phyloP scores from a whole-genome alignment of 2,888 invertebrate species.

The Rutpela maculata region DNA sequence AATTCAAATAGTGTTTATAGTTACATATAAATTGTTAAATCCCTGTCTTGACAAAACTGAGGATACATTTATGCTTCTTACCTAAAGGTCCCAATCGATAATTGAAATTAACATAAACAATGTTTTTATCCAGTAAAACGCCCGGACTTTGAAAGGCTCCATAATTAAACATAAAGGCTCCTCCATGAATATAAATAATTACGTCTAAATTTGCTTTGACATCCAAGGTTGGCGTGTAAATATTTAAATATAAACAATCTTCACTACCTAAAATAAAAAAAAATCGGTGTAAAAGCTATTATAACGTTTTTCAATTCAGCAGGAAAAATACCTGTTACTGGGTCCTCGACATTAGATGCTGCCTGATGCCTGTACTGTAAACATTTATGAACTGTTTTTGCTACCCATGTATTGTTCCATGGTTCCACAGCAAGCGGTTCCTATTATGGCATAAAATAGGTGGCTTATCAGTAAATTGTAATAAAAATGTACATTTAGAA shows the following conservation, averaged over 20 bases:
- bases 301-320: too few relatives aligned
- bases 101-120: constrained; percentile 82
- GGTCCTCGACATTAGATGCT: not conserved
- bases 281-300: too few relatives aligned
- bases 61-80: constrained; percentile 35
- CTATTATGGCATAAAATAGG: constrained; percentile 12
- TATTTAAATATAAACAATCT: constrained; percentile 82
- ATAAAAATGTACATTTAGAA: too few relatives aligned
- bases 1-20: too few relatives aligned
- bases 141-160: constrained; percentile 76
- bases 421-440: constrained; percentile 26
- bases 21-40: too few relatives aligned
- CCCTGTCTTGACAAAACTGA: too few relatives aligned
- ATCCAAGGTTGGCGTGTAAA: constrained; percentile 77
- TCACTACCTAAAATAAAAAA: constrained; percentile 76
- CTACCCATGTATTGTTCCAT: constrained; percentile 5
- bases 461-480: not conserved
- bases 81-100: constrained; percentile 85
- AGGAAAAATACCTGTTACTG: constrained; percentile 16
- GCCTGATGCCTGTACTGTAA: constrained; percentile 26
- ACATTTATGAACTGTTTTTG: constrained; percentile 23
- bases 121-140: constrained; percentile 79
- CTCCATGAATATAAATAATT: constrained; percentile 81
- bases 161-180: constrained; percentile 83
- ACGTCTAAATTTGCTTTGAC: constrained; percentile 77